Evolutionary conservation across 2,113 vertebrate species (phyloP).

Genomic region (Marcusenius ussheri): DNA sequence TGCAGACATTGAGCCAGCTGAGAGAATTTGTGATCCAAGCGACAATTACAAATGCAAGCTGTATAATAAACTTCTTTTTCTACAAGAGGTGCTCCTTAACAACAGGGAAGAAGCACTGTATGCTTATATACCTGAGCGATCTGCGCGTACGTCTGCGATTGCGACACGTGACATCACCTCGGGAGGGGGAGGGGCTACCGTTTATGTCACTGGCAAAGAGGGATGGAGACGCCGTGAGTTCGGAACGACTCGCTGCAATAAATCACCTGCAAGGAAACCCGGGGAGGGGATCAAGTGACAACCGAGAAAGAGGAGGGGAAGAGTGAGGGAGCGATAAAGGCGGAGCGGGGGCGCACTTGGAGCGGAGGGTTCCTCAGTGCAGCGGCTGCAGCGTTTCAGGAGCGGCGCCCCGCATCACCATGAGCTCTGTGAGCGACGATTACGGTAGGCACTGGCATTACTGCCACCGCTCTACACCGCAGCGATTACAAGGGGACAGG

Average conservation of each 20-base stretch:
- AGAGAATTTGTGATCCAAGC: background rate
- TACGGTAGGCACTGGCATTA: slow-evolving; percentile 42
- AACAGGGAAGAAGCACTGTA: background rate
- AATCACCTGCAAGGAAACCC: background rate
- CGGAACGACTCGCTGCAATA: background rate
- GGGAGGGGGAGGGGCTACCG: slow-evolving; percentile 29
- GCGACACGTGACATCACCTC: slow-evolving; percentile 41
- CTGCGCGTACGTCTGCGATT: background rate
- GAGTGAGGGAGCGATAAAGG: background rate
- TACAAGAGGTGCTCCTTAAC: background rate
- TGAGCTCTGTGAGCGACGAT: slow-evolving; percentile 50
- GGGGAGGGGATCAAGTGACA: background rate
- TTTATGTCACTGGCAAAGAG: background rate
- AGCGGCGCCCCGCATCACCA: slow-evolving; percentile 26
- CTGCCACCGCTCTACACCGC: background rate
- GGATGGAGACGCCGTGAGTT: background rate
- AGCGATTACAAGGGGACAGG: background rate
- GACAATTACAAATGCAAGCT: background rate
- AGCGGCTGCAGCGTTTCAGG: slow-evolving; percentile 22
- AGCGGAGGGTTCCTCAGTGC: background rate
- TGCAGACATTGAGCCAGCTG: background rate
- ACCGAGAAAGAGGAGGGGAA: background rate
- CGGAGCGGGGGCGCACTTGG: slow-evolving; percentile 12
- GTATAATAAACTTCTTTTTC: background rate
- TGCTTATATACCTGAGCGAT: background rate